Conservation (phyloP, 2,888 invertebrate genomes). For the Nomada lathburiana region DNA sequence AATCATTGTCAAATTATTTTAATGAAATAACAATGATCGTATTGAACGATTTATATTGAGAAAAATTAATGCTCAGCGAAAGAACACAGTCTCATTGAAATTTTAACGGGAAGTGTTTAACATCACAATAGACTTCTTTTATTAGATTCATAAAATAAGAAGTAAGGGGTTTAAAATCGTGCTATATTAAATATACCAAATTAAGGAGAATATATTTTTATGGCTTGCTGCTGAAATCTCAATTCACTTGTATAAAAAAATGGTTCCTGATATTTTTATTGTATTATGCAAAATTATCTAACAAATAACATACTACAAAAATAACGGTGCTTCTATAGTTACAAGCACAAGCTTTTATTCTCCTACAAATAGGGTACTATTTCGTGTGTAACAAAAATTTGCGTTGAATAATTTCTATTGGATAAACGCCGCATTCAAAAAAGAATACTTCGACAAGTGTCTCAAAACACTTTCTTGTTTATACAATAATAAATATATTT, state of each 20-base stretch:
- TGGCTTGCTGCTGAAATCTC: slow-evolving; percentile 48
- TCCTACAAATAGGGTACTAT: slow-evolving; percentile 22
- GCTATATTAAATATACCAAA: slow-evolving; percentile 40
- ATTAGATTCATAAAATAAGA: slow-evolving; percentile 41
- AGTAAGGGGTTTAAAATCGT: slow-evolving; percentile 47
- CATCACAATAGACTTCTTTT: slow-evolving; percentile 42
- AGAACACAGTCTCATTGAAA: slow-evolving; percentile 45
- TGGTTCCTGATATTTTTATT: slow-evolving; percentile 57
- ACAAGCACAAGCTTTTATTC: slow-evolving; percentile 36
- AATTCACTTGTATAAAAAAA: slow-evolving; percentile 49
- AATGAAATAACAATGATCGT: slow-evolving; percentile 34
- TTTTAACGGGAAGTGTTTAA: slow-evolving; percentile 42
- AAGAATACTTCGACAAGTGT: neutral
- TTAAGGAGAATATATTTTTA: slow-evolving; percentile 55
- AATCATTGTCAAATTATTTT: slow-evolving; percentile 46
- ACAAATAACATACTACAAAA: slow-evolving; percentile 28
- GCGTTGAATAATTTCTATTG: slow-evolving; percentile 20
- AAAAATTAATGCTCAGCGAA: slow-evolving; percentile 46
- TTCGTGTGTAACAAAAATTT: slow-evolving; percentile 24
- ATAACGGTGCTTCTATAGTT: slow-evolving; percentile 27
- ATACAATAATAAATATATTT: slow-evolving; percentile 12
- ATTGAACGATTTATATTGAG: slow-evolving; percentile 28
- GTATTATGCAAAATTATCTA: slow-evolving; percentile 47
- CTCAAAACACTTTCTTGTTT: slow-evolving; percentile 9
- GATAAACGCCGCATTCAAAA: slow-evolving; percentile 6